Base-by-base conservation (phyloP, 2,113 vertebrate species). In the Picathartes gymnocephalus region DNA sequence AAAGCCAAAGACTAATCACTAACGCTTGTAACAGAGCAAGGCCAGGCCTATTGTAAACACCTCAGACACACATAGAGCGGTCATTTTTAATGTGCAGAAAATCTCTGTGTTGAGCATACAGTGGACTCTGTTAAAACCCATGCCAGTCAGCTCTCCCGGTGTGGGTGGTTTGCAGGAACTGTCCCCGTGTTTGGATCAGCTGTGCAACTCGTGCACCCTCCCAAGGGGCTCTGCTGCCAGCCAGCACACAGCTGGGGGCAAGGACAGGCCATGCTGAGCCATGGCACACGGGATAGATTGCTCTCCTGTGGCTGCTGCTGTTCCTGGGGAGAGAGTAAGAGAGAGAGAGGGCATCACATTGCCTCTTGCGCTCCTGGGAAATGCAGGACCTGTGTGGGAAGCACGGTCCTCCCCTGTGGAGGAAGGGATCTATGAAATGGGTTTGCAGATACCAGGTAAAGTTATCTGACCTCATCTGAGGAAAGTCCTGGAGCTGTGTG, bases 171-270 rank as follows among this genome's bases (percentile, higher is more conserved):
- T 76, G 31, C 40, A 66, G 80, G 71, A 88, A 0, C 27, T 20
- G 16, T 54, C 13, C n/a, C 7, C 0, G 0, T 58, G 48, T 33
- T 17, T 2, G 4, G 19, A n/a, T 28, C 28, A 40, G 25, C 42
- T 80, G 18, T 33, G 22, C 39, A 45, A 51, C 28, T 15, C 0
- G 0, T 21, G 51, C 21, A 10, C 24, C 58, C 20, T 23, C 13
- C 42, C 61, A 24, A 25, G 4, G 28, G 40, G 31, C 27, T 40
- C 70, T 85, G 40, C 45, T 60, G 45, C 4, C 60, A 82, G 28
- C 22, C 45, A 39, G 40, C n/a, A 58, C 13, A 50, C 2, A 13
- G 11, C 15, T 1, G 9, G 33, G 37, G 25, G 54, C 6, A 20
- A 39, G 74, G 28, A 14, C 24, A 37, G 44, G 3, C 44, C 7